A percentile compares a stretch with the other conserved stretches of the same genome.
phyloP scores from a whole-genome alignment of 2,113 vertebrate species.

The Raja brachyura region DNA sequence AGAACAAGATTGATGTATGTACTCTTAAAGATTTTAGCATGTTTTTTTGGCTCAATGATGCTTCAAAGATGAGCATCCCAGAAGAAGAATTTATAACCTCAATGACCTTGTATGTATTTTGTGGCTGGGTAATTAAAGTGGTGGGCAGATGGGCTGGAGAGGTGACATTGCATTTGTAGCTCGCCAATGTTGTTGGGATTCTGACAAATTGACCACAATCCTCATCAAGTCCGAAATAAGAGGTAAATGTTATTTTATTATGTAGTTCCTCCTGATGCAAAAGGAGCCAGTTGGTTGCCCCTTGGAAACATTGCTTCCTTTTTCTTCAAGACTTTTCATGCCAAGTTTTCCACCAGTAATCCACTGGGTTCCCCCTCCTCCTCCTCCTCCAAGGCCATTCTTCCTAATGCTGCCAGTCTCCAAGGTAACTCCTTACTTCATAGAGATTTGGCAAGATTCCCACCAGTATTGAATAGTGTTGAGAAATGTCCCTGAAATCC shows the following conservation, averaged over 20 bases:
- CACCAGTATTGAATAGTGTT: too few species aligned
- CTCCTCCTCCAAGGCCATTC: too few species aligned
- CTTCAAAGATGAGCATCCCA: not conserved
- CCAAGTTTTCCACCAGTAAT: not conserved
- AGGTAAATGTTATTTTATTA: too few species aligned
- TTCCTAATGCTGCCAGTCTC: too few species aligned
- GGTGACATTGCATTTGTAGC: not conserved
- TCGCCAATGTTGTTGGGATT: not conserved
- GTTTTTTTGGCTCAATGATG: not conserved
- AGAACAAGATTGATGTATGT: not conserved
- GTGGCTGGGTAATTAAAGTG: not conserved
- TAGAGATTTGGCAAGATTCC: too few species aligned
- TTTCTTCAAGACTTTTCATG: not conserved
- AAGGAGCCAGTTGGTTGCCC: too few species aligned
- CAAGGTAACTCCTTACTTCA: too few species aligned
- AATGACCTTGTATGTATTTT: not conserved
- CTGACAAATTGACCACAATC: not conserved
- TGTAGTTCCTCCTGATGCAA: too few species aligned
- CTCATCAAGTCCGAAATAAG: not conserved
- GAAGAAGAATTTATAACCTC: not conserved
- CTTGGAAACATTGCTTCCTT: not conserved
- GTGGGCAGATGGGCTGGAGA: not conserved
- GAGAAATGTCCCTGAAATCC: too few species aligned
- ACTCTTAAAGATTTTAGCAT: not conserved
- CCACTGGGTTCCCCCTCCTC: too few species aligned